Percentiles rank a stretch among this genome's conserved stretches.
These are phyloP conservation scores for Drosophila erecta DNA, from an alignment of 1,140 invertebrate genomes.

Conservation along the genomic window DNA sequence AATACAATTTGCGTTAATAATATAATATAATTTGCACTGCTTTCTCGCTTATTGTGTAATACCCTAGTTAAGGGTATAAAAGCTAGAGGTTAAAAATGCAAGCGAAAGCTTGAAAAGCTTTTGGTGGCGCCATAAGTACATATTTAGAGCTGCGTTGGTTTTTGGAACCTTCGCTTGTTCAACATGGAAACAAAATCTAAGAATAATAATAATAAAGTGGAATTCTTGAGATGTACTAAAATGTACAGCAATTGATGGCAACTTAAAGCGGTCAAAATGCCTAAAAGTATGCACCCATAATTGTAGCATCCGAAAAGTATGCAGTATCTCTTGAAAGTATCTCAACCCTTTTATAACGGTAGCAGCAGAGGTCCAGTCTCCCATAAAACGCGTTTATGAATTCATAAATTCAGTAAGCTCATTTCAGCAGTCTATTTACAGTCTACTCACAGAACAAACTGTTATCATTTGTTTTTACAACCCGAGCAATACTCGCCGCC, in stretches of 20 bases:
- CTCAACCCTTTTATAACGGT: background rate
- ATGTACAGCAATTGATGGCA: no score
- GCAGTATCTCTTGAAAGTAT: background rate
- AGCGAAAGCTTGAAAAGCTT: conserved; percentile 11
- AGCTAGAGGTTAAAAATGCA: background rate
- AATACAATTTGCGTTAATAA: no score
- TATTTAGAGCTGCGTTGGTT: no score
- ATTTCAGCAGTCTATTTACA: background rate
- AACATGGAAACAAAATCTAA: background rate
- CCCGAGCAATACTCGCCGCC: conserved; percentile 3
- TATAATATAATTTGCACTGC: no score
- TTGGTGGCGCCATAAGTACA: background rate
- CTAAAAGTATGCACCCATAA: background rate
- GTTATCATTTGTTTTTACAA: conserved; percentile 11
- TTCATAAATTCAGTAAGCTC: conserved; percentile 16
- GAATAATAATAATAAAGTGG: no score
- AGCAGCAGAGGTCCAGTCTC: background rate
- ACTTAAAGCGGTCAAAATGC: background rate
- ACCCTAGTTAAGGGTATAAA: background rate
- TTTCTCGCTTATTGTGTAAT: background rate
- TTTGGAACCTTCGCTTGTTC: no score
- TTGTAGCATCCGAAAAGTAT: conserved; percentile 19
- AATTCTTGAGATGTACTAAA: no score
- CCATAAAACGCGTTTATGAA: conserved; percentile 15
- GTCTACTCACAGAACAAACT: background rate